Base-by-base conservation (phyloP, 2,888 invertebrate genomes). In the Subacronicta megacephala region DNA sequence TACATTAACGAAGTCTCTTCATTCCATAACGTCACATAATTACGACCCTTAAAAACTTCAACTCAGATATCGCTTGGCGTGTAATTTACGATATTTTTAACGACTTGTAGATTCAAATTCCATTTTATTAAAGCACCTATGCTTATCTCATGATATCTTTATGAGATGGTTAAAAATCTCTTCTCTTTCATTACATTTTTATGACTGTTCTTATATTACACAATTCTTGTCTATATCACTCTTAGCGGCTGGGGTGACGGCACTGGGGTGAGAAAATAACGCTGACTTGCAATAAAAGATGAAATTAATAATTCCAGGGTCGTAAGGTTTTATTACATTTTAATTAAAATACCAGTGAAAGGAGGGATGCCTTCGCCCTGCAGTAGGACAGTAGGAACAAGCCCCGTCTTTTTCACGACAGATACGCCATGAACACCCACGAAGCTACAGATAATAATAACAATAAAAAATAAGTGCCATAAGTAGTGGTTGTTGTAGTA, bases 121-220 rank as follows among this genome's bases (percentile, higher is more conserved):
- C 65, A 72, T 81, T 83, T 82, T 82, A 85, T 82, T 80, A 83
- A 76, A 75, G 75, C 74, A 71, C 72, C 80, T 79, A 80, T 82
- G 77, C 78, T 81, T 83, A 83, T 83, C 80, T 82, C 82, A 75
- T 84, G 80, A 82, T 82, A 83, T 82, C 76, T 83, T 84, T 84
- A 83, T 77, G 61, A 67, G 76, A 66, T 76, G 80, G 78, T 86
- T 84, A 82, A 84, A 84, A 85, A 82, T 84, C 73, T 80, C 83
- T 82, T 80, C 72, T 77, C 77, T 81, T 81, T 82, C 81, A 81
- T 85, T 84, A 77, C 49, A 72, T 80, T 81, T 83, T 83, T 75
- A 72, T 70, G 47, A 70, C 47, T 62, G 53, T 47, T 65, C 31
- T 73, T 76, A 84, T 86, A 84, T 85, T 82, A 77, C 72, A 72